Evolutionary conservation across 2,888 invertebrate species (phyloP), one percentile per base, ranked within the genome.

Genomic region (Campaea margaritaria): DNA sequence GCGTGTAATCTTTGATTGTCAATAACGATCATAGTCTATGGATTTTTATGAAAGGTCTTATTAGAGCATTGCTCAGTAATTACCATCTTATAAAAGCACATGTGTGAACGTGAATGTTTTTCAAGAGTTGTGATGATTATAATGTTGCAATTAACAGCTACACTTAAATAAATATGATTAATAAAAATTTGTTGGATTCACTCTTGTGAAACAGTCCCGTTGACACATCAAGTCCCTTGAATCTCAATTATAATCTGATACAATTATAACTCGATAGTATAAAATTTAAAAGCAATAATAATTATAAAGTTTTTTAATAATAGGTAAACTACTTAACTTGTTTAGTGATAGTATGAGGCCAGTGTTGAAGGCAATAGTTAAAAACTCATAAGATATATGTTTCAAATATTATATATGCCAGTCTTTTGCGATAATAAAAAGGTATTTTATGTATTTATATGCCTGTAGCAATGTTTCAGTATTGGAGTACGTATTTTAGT

Each of bases 281-380:
- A 68, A 65, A 69, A 64, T 66, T 69, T 68, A 65, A 69, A 73
- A 70, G 75, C 75, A 78, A 75, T 76, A 69, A 70, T 68, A 72
- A 71, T 38, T 65, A 59, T 67, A 74, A 73, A 65, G 58, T 68
- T 75, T 65, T 74, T 70, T 68, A 69, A 73, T 78, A 74, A n/a
- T 21, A 21, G 53, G 50, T 66, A 72, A 70, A 72, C 59, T 72
- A 73, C 72, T 71, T 71, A 74, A 75, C 69, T 64, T 68, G 65
- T 64, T 68, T 83, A 84, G 86, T 86, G 82, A 86, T 86, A 84
- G 76, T 74, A 76, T 74, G 75, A 81, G 89, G 88, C 88, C 89
- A 89, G 86, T 87, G 81, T 84, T 77, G 70, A 80, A 78, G 81
- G 85, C 78, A 83, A 81, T 82, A 76, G 78, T 72, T 68, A 39